Conservation (phyloP, 2,113 vertebrate genomes). For the Pelmatolapia mariae region DNA sequence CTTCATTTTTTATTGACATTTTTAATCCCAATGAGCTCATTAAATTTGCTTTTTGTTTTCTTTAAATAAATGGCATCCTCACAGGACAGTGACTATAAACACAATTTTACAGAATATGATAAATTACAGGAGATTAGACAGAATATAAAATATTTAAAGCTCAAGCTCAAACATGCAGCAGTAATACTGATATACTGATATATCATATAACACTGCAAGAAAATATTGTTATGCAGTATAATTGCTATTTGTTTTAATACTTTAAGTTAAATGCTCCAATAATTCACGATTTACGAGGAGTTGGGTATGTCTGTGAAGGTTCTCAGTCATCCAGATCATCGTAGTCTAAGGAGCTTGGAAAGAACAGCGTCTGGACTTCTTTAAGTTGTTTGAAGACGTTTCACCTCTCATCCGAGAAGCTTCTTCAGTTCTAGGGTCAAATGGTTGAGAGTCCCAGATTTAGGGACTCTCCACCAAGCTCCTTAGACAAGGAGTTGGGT, state of each 20-base stretch:
- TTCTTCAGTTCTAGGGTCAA: not conserved
- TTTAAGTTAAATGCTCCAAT: not conserved
- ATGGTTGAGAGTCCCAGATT: not conserved
- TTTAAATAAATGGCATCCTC: not conserved
- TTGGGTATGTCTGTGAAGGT: not conserved
- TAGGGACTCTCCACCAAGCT: not conserved
- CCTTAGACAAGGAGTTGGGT: not conserved
- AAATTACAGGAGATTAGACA: not conserved
- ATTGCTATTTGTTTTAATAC: not conserved
- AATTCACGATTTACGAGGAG: not conserved
- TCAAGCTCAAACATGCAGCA: not conserved
- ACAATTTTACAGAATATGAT: not conserved
- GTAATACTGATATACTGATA: not conserved
- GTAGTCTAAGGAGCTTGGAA: not conserved
- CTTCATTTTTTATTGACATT: not conserved
- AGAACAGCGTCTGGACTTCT: not conserved
- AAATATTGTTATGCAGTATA: not conserved
- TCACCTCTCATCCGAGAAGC: not conserved
- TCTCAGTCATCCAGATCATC: not conserved
- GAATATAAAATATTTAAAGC: not conserved
- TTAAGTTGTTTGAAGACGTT: not conserved
- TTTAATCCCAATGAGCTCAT: not conserved
- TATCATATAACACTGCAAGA: not conserved
- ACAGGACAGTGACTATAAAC: not conserved
- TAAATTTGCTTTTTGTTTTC: not conserved